Evolutionary conservation across 30 jellyfish, hydroid and myxozoan species (phyloP).

Genomic region (Cassiopea andromeda): DNA sequence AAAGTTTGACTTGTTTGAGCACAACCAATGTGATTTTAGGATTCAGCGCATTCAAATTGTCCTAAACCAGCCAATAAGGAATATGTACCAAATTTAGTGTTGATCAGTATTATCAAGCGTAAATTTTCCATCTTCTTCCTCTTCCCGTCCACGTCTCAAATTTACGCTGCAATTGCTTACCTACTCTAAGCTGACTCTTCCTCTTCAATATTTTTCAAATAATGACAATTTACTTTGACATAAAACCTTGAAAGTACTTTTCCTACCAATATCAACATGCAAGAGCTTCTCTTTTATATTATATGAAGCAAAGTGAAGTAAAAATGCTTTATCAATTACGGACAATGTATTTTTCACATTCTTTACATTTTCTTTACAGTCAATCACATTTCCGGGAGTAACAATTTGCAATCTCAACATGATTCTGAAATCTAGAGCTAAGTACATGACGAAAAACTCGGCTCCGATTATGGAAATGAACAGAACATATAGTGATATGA

Average conservation of each 20-base stretch:
- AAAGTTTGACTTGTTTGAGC: no score
- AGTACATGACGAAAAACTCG: background rate
- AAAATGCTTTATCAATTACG: background rate
- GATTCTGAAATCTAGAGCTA: slow-evolving; percentile 21
- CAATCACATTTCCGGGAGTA: slow-evolving; percentile 57
- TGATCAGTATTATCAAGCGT: no score
- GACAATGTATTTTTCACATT: background rate
- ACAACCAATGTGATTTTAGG: no score
- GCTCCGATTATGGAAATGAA: background rate
- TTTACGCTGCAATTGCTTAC: no score
- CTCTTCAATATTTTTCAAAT: no score
- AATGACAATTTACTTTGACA: background rate
- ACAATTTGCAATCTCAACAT: slow-evolving; percentile 67
- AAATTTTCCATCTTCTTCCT: no score
- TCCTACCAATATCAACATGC: background rate
- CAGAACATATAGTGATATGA: slow-evolving; percentile 2
- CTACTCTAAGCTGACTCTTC: no score
- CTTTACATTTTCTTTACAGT: slow-evolving; percentile 6
- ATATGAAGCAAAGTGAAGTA: background rate
- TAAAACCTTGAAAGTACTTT: background rate
- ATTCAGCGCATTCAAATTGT: no score
- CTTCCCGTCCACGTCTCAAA: no score
- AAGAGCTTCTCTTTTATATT: background rate
- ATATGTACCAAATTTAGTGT: no score
- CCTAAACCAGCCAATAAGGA: no score